Evolutionary conservation across 2,888 invertebrate species (phyloP).

Genomic region (Polylopha cassiicola): DNA sequence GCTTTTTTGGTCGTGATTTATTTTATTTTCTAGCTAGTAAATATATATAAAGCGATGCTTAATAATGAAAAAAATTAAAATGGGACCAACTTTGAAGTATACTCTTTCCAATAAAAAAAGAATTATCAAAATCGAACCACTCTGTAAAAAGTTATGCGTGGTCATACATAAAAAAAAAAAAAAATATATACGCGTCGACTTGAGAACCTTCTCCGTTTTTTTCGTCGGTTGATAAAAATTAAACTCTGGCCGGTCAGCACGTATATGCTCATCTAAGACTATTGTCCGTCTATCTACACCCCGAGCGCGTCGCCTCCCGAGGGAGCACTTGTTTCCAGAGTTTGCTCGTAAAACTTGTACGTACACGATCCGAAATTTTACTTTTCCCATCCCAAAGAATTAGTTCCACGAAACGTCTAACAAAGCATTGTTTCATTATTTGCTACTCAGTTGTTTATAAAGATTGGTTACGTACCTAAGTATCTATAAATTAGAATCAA

Average conservation of each 20-base stretch:
- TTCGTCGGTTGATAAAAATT: conserved; percentile 13
- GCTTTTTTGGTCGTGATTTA: too few relatives aligned
- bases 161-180: too few relatives aligned
- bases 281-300: conserved; percentile 39
- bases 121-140: too few relatives aligned
- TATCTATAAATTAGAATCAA: conserved; percentile 3
- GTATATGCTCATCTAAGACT: conserved; percentile 34
- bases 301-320: conserved; percentile 43
- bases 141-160: too few relatives aligned
- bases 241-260: conserved; percentile 16
- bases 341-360: conserved; percentile 50
- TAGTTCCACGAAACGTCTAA: conserved; percentile 27
- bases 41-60: too few relatives aligned
- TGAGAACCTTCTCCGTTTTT: conserved; percentile 11
- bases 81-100: too few relatives aligned
- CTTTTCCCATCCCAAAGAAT: conserved; percentile 27
- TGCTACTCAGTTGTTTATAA: conserved; percentile 22
- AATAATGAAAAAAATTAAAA: too few relatives aligned
- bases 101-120: too few relatives aligned
- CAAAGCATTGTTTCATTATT: conserved; percentile 27
- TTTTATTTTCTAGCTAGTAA: too few relatives aligned
- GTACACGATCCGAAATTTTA: conserved; percentile 31
- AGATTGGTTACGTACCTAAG: conserved; percentile 10
- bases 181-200: too few relatives aligned
- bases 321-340: conserved; percentile 52